Conservation (phyloP, 1,140 invertebrate genomes). For the Leptopilina boulardi region DNA sequence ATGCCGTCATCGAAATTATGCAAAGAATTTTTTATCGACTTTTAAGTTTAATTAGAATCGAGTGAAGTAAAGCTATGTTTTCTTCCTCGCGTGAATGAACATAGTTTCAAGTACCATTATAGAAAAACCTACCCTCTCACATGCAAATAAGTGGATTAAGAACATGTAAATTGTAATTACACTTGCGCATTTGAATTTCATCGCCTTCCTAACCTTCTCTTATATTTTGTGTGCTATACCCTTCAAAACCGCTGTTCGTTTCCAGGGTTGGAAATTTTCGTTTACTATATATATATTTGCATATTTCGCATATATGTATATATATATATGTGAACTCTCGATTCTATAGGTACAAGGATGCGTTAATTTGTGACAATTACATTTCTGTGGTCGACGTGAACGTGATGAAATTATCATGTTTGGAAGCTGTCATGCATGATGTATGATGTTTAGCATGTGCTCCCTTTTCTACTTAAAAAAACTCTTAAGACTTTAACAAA, state of each 20-base stretch:
- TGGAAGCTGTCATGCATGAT: neutral
- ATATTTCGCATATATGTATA: neutral
- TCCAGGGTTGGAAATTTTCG: conserved; percentile 1
- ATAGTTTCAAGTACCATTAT: neutral
- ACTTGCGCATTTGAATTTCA: conserved; percentile 51
- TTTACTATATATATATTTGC: neutral
- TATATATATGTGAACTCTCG: neutral
- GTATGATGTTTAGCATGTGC: neutral
- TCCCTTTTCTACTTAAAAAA: neutral
- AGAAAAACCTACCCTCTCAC: conserved; percentile 9
- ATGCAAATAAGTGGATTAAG: conserved; percentile 55
- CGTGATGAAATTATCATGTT: conserved; percentile 7
- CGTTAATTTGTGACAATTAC: conserved; percentile 26
- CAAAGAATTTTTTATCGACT: conserved; percentile 4
- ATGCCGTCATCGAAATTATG: neutral
- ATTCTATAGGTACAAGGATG: conserved; percentile 23
- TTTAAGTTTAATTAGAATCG: conserved; percentile 14
- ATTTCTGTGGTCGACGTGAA: conserved; percentile 7
- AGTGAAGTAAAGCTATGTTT: conserved; percentile 13
- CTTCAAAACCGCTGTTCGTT: neutral
- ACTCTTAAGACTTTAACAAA: no score
- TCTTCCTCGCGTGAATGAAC: neutral
- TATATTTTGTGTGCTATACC: neutral
- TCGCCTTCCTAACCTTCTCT: conserved; percentile 36
- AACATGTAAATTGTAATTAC: conserved; percentile 59